Evolutionary conservation across 2,797 vertebrate species (phyloP).

Genomic region (Silurus lanzhouensis): DNA sequence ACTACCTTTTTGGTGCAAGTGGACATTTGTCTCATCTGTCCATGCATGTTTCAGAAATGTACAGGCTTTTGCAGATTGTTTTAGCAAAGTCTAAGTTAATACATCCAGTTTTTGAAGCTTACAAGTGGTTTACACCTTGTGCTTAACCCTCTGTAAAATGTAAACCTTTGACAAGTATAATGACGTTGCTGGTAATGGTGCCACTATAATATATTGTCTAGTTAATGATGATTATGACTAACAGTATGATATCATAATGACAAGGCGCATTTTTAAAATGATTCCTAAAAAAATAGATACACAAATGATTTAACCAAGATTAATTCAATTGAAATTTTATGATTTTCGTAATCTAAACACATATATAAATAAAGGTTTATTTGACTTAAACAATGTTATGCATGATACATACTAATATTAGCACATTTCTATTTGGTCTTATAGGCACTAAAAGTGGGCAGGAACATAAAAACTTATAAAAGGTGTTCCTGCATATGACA

Average conservation of each 20-base stretch:
- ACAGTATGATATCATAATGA: too few relatives aligned
- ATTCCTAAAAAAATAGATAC: background rate
- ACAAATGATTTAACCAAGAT: background rate
- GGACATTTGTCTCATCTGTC: background rate
- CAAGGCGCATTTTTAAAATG: background rate
- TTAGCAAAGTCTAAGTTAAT: too few relatives aligned
- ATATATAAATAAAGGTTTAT: background rate
- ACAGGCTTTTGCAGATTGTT: background rate
- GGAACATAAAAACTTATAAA: background rate
- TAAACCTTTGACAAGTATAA: background rate
- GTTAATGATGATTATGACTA: background rate
- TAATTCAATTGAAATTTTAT: background rate
- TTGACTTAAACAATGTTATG: background rate
- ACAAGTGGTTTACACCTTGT: background rate
- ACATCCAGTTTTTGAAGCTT: background rate
- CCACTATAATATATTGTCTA: background rate
- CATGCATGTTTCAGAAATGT: background rate
- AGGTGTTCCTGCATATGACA: conserved; percentile 6
- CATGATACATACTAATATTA: too few relatives aligned
- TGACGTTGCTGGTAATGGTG: background rate
- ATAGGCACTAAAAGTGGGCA: background rate
- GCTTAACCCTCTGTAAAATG: background rate
- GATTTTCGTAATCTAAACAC: background rate
- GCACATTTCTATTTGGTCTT: background rate
- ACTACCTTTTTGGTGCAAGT: background rate